Conservation (phyloP, 2,113 vertebrate species). For the Trogon melanurus region DNA sequence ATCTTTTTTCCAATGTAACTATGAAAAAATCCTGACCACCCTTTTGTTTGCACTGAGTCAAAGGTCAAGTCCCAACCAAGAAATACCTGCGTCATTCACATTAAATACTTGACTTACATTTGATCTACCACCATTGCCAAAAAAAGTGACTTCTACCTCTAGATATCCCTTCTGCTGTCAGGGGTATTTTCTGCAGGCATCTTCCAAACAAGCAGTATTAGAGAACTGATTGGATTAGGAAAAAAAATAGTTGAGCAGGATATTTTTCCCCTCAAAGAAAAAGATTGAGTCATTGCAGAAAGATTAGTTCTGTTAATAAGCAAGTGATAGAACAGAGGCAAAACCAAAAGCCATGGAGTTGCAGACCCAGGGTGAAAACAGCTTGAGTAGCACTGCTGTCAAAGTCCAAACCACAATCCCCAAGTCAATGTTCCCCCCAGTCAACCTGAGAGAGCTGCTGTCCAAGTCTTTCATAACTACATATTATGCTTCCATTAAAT, state of each 20-base stretch:
- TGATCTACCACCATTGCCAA: not conserved
- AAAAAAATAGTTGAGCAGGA: not conserved
- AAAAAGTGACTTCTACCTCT: not conserved
- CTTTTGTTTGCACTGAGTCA: not conserved
- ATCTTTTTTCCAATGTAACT: not conserved
- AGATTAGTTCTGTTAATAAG: not conserved
- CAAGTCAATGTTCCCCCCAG: not conserved
- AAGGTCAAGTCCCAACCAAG: not conserved
- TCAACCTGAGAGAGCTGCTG: not conserved
- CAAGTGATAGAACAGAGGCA: not conserved
- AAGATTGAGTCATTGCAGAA: accelerated
- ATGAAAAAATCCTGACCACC: not conserved
- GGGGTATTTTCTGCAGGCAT: not conserved
- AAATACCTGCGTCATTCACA: not conserved
- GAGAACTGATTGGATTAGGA: not conserved
- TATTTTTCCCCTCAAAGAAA: not conserved
- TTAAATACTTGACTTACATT: not conserved
- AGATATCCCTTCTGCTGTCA: not conserved
- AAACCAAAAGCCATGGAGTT: not conserved
- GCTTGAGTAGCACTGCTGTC: not conserved
- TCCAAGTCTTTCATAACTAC: not conserved
- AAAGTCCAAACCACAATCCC: not conserved
- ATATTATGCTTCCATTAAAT: not conserved
- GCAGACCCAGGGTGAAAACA: not conserved
- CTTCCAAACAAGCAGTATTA: not conserved